Evolutionary conservation across 1,140 invertebrate genomes (phyloP).

Genomic region (Eubasilissa regina): DNA sequence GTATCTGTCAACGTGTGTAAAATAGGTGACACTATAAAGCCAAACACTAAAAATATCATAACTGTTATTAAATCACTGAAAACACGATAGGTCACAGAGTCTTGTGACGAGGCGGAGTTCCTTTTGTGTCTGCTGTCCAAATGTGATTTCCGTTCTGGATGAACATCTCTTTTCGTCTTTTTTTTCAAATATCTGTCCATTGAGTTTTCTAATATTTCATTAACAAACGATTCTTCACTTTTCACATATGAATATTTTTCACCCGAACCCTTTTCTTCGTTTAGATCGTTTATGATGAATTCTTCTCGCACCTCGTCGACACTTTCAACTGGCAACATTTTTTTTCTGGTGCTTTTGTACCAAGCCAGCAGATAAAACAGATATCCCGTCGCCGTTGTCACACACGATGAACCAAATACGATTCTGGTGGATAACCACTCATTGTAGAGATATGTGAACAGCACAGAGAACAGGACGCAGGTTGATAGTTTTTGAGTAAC

Average conservation of each 20-base stretch:
- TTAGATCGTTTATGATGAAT: background rate
- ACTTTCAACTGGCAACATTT: background rate
- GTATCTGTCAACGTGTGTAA: constrained; percentile 96
- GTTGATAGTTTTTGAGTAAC: constrained; percentile 84
- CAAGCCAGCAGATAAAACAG: constrained; percentile 62
- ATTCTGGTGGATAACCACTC: constrained; percentile 76
- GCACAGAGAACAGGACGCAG: constrained; percentile 82
- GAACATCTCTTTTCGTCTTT: constrained; percentile 18
- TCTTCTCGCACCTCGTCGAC: background rate
- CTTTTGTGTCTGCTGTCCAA: background rate
- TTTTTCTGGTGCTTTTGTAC: background rate
- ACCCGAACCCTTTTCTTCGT: background rate
- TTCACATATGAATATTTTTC: constrained; percentile 20
- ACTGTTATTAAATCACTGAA: constrained; percentile 79
- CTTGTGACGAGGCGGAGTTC: background rate
- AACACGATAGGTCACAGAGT: constrained; percentile 61
- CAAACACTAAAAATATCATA: constrained; percentile 86
- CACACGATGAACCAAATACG: constrained; percentile 74
- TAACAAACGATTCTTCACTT: constrained; percentile 33
- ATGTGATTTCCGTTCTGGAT: background rate
- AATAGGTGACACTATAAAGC: constrained; percentile 90
- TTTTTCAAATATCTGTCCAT: constrained; percentile 28
- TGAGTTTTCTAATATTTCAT: constrained; percentile 40
- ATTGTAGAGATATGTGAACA: constrained; percentile 83
- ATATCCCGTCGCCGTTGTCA: constrained; percentile 73